phyloP scores from a whole-genome alignment of 2,888 invertebrate species.

The Andrena trimmerana region DNA sequence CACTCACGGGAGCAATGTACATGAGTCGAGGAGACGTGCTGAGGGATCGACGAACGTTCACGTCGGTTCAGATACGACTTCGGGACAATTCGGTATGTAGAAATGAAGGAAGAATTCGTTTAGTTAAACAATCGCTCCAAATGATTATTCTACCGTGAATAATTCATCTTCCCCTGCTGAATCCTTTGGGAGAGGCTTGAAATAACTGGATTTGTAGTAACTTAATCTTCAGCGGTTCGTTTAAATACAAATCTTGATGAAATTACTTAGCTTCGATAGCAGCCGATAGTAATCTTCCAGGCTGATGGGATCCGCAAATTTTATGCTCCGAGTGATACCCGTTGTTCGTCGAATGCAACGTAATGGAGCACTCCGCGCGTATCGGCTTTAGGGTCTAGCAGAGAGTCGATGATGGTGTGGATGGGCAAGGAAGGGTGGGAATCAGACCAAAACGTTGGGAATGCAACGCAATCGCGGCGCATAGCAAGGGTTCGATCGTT shows the following conservation, averaged over 20 bases:
- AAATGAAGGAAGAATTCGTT: background rate
- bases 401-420: slow-evolving; percentile 7
- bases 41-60: slow-evolving; percentile 24
- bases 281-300: background rate
- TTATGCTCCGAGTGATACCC: background rate
- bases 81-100: background rate
- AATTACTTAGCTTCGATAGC: background rate
- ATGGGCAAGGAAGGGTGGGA: background rate
- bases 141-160: background rate
- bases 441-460: slow-evolving; percentile 13
- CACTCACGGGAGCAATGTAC: slow-evolving; percentile 66
- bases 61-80: slow-evolving; percentile 15
- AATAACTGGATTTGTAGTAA: no score
- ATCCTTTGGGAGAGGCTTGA: no score
- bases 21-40: slow-evolving; percentile 50
- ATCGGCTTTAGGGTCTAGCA: slow-evolving; percentile 11
- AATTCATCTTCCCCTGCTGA: background rate
- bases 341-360: slow-evolving; percentile 11
- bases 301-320: background rate
- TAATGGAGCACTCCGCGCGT: background rate
- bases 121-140: background rate
- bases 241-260: background rate
- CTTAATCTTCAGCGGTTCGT: background rate
- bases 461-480: slow-evolving; percentile 1
- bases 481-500: slow-evolving; percentile 7